phyloP scores from a whole-genome alignment of 23 tunicate species.

The Clavelina lepadiformis region DNA sequence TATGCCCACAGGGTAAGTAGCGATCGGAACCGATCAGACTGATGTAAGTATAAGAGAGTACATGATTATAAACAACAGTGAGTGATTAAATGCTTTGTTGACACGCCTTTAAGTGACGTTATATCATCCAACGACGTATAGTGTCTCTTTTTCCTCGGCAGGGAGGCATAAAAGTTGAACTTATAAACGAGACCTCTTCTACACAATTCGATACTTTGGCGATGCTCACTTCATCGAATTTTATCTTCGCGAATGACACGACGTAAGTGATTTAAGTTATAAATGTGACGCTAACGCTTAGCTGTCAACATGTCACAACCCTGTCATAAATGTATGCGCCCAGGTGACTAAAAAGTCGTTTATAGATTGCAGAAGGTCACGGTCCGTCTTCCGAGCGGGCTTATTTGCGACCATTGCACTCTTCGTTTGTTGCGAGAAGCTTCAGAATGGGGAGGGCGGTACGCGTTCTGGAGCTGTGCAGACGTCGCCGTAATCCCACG shows the following conservation, averaged over 20 bases:
- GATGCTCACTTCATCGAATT: background rate
- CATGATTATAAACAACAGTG: too few species aligned
- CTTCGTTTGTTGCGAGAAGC: slow-evolving; percentile 57
- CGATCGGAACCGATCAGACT: too few species aligned
- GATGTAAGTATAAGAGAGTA: too few species aligned
- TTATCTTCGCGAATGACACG: too few species aligned
- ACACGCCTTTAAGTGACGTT: too few species aligned
- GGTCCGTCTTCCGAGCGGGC: slow-evolving; percentile 19
- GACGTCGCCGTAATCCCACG: slow-evolving; percentile 36
- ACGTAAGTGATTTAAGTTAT: too few species aligned
- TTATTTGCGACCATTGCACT: slow-evolving; percentile 43
- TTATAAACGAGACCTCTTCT: background rate
- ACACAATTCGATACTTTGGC: background rate
- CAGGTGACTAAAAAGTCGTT: too few species aligned
- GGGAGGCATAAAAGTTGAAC: slow-evolving; percentile 9
- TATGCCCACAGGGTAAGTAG: slow-evolving; percentile 69
- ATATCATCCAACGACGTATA: background rate
- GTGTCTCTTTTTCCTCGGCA: background rate
- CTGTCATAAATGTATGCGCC: too few species aligned
- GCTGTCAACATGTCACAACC: too few species aligned
- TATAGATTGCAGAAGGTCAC: slow-evolving; percentile 19
- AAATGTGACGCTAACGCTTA: too few species aligned
- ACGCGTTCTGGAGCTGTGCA: slow-evolving; percentile 73
- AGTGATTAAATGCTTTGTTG: too few species aligned
- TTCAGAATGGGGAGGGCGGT: slow-evolving; percentile 40